A percentile compares a stretch with the other conserved stretches of the same genome.
These are phyloP conservation scores for Ennomos fuscantarius DNA, from an alignment of 2,888 invertebrate species.

Conservation along the genomic window DNA sequence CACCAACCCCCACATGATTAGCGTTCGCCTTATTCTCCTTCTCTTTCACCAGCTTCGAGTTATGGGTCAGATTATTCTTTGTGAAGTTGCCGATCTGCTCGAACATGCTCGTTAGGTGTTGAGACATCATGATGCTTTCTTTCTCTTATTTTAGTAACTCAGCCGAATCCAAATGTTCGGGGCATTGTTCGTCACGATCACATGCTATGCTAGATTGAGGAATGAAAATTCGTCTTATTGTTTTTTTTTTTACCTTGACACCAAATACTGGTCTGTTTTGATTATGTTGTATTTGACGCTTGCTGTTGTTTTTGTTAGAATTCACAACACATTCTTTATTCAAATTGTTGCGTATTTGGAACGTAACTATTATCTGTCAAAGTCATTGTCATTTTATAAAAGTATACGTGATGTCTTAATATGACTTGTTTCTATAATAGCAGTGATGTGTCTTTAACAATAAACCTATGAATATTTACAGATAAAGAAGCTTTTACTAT, in stretches of 20 bases:
- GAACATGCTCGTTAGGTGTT: constrained; percentile 80
- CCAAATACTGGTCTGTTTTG: too few relatives aligned
- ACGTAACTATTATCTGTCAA: too few relatives aligned
- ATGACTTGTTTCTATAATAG: too few relatives aligned
- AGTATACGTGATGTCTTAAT: too few relatives aligned
- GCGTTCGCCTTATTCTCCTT: constrained; percentile 68
- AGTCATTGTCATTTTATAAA: too few relatives aligned
- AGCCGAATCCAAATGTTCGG: constrained; percentile 62
- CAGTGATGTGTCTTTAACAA: too few relatives aligned
- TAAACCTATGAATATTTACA: too few relatives aligned
- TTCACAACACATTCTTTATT: too few relatives aligned
- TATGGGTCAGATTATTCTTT: constrained; percentile 77
- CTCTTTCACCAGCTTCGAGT: constrained; percentile 71
- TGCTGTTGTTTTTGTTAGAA: too few relatives aligned
- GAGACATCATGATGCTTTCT: constrained; percentile 71
- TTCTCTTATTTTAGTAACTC: constrained; percentile 37
- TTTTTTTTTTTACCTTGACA: background rate
- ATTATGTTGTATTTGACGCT: too few relatives aligned
- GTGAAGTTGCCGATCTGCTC: constrained; percentile 83
- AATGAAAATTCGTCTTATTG: constrained; percentile 53
- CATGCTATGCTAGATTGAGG: constrained; percentile 32
- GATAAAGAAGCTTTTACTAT: too few relatives aligned
- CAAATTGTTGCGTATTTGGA: too few relatives aligned
- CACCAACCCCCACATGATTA: constrained; percentile 70
- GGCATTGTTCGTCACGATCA: constrained; percentile 51